Conservation (phyloP, 2,113 vertebrate species). For the Circaetus gallicus region DNA sequence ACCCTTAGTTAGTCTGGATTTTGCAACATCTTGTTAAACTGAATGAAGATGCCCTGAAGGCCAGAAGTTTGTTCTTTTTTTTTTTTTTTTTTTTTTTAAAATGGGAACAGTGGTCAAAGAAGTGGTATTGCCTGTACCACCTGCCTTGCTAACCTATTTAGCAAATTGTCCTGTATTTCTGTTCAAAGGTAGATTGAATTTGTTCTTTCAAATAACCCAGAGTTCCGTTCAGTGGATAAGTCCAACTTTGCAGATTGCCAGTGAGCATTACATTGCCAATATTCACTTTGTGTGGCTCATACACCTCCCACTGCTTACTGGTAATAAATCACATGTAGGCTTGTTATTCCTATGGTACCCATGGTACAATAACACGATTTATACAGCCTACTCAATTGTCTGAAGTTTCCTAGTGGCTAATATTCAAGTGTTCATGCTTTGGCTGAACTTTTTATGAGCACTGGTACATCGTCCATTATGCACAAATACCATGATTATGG, state of each 20-base stretch:
- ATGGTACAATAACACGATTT: neutral
- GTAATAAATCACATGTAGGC: neutral
- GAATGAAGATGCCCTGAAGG: neutral
- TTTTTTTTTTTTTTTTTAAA: neutral
- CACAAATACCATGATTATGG: neutral
- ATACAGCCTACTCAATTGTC: neutral
- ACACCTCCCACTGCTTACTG: neutral
- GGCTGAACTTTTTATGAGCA: neutral
- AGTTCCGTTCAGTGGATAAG: neutral
- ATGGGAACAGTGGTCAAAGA: neutral
- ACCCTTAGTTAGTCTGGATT: neutral
- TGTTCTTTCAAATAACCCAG: neutral
- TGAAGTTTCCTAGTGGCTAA: neutral
- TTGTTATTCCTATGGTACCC: neutral
- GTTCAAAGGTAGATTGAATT: neutral
- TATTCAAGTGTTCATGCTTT: neutral
- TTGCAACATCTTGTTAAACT: neutral
- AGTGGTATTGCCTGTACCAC: neutral
- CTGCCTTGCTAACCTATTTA: neutral
- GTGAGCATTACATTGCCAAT: neutral
- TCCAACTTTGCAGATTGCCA: neutral
- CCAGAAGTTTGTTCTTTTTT: rapidly evolving
- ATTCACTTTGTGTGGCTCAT: neutral
- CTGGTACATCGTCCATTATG: neutral
- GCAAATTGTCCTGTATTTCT: neutral